Conservation (phyloP, 1,140 invertebrate genomes). For the Octopus sinensis region DNA sequence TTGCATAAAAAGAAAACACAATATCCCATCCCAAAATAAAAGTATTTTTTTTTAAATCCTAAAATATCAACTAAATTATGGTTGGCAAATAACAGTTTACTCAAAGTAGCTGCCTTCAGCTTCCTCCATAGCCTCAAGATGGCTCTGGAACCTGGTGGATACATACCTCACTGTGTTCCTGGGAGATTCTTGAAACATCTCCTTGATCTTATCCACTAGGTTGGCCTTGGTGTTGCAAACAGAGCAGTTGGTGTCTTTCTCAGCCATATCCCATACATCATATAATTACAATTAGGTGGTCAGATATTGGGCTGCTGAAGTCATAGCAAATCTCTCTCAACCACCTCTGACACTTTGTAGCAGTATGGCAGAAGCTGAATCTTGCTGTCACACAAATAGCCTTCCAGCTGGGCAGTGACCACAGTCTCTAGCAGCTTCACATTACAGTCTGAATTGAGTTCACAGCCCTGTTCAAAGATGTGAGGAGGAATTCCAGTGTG, state of each 20-base stretch:
- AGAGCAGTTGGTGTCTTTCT: neutral
- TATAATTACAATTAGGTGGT: neutral
- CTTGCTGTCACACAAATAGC: neutral
- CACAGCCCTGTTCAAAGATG: too few relatives aligned
- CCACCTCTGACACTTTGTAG: too few relatives aligned
- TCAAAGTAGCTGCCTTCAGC: neutral
- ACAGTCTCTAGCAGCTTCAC: too few relatives aligned
- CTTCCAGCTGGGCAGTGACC: neutral
- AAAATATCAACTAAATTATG: too few relatives aligned
- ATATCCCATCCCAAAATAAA: too few relatives aligned
- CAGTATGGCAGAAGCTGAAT: neutral
- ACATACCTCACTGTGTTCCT: neutral
- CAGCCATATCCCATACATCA: neutral
- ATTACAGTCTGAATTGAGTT: too few relatives aligned
- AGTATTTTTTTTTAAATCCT: too few relatives aligned
- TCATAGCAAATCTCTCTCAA: too few relatives aligned
- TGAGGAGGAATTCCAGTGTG: too few relatives aligned
- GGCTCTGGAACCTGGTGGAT: neutral
- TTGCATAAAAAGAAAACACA: too few relatives aligned
- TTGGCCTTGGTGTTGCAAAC: neutral
- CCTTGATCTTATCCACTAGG: neutral
- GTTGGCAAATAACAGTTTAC: too few relatives aligned
- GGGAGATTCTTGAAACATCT: neutral
- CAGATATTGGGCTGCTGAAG: too few relatives aligned
- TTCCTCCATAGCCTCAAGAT: neutral